These are phyloP conservation scores for Ibidorhyncha struthersii DNA, from an alignment of 2,113 vertebrate species.

Conservation along the genomic window DNA sequence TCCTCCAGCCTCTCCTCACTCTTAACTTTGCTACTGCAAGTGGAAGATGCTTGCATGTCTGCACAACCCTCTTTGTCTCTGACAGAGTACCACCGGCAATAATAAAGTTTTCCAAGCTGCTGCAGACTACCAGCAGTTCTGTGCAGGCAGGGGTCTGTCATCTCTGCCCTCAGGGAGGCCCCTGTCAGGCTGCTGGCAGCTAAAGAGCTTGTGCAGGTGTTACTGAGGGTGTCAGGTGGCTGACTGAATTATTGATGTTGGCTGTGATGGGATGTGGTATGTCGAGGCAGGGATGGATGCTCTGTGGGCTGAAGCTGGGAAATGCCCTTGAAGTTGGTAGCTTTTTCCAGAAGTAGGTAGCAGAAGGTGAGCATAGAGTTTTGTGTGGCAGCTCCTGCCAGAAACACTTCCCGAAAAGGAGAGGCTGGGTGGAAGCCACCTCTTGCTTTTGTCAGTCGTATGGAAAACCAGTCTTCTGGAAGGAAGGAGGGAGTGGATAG, in stretches of 20 bases:
- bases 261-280: neutral
- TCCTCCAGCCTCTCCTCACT: neutral
- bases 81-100: neutral
- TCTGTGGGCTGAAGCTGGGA: neutral
- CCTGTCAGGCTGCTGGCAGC: neutral
- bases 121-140: neutral
- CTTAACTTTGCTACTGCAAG: neutral
- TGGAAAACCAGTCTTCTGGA: neutral
- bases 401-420: neutral
- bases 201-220: neutral
- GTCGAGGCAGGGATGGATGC: neutral
- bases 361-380: neutral
- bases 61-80: neutral
- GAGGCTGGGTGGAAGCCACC: neutral
- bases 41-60: neutral
- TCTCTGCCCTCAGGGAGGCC: neutral
- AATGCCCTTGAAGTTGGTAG: fast-evolving
- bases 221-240: neutral
- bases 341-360: neutral
- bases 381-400: neutral
- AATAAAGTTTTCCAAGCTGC: neutral
- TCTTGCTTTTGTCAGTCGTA: neutral
- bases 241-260: neutral
- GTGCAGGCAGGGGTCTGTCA: neutral
- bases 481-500: neutral